Evolutionary conservation across 2,888 invertebrate genomes (phyloP).

Genomic region (Xiphydria camelus): DNA sequence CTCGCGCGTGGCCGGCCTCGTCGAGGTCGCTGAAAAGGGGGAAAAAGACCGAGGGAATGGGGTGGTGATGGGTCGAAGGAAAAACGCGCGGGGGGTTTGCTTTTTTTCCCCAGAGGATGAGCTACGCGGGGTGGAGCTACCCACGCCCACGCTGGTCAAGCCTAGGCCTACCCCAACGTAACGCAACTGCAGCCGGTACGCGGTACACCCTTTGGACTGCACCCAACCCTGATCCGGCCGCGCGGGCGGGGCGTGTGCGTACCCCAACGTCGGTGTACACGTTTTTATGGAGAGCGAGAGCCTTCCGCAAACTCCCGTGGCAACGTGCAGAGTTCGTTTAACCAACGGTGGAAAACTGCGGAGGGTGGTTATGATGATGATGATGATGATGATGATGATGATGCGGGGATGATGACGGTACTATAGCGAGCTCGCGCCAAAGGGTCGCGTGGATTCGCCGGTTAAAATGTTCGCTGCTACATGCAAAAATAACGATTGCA

Average conservation of each 20-base stretch:
- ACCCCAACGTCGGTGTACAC: conserved; percentile 29
- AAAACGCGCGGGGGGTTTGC: not conserved
- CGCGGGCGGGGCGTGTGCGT: conserved; percentile 52
- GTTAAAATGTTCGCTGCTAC: no score
- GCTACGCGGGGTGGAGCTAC: conserved; percentile 46
- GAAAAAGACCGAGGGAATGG: no score
- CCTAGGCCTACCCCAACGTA: conserved; percentile 49
- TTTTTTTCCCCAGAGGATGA: conserved; percentile 42
- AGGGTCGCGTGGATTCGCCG: no score
- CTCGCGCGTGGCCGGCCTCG: not conserved
- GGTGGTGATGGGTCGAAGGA: not conserved
- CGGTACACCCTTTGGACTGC: conserved; percentile 29
- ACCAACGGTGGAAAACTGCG: not conserved
- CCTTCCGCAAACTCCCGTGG: not conserved
- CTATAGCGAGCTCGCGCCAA: no score
- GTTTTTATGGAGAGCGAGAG: conserved; percentile 5
- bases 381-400: not conserved
- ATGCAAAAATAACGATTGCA: no score
- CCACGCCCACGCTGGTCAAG: conserved; percentile 45
- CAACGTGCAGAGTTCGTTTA: not conserved
- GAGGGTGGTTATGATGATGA: not conserved
- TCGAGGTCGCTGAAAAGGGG: not conserved
- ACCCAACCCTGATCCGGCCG: conserved; percentile 40
- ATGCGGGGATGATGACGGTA: no score
- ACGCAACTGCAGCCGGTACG: conserved; percentile 22